A percentile compares a stretch with the other conserved stretches of the same genome.
These are phyloP conservation scores for Furcifer pardalis DNA, from an alignment of 2,797 vertebrate species.

Conservation along the genomic window DNA sequence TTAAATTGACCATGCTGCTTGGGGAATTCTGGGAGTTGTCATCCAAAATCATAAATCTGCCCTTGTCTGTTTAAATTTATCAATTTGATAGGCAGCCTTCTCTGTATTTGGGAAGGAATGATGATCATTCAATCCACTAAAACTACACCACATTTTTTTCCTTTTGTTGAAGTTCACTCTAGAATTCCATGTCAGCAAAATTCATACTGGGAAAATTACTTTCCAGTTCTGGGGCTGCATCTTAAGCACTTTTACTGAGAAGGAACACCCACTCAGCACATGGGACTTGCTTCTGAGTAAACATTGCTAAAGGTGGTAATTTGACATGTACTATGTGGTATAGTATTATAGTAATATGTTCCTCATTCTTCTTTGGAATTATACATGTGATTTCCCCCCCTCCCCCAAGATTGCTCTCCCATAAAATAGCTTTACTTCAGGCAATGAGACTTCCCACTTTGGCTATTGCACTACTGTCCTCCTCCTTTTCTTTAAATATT, in stretches of 20 bases:
- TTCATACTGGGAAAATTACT: conserved; percentile 51
- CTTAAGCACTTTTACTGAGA: neutral
- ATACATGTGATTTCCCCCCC: conserved; percentile 60
- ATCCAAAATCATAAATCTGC: too few relatives aligned
- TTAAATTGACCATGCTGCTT: too few relatives aligned
- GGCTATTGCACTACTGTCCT: conserved; percentile 55
- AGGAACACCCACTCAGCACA: neutral
- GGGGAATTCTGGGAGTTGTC: too few relatives aligned
- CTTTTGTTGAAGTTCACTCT: conserved; percentile 57
- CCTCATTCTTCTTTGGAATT: conserved; percentile 56
- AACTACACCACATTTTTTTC: conserved; percentile 44
- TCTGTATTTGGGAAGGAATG: conserved; percentile 56
- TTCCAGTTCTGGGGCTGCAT: conserved; percentile 38
- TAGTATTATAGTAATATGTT: conserved; percentile 55
- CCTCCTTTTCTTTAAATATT: conserved; percentile 51
- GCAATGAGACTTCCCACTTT: conserved; percentile 59
- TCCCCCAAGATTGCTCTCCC: conserved; percentile 46
- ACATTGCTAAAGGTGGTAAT: neutral
- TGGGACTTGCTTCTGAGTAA: neutral
- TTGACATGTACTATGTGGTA: neutral
- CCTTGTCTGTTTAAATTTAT: conserved; percentile 25
- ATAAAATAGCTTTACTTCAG: conserved; percentile 66
- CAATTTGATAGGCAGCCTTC: conserved; percentile 54
- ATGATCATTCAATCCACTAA: conserved; percentile 56
- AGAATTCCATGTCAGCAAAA: conserved; percentile 51